Conservation (phyloP, 2,888 invertebrate species). For the Pollenia griseotomentosa region DNA sequence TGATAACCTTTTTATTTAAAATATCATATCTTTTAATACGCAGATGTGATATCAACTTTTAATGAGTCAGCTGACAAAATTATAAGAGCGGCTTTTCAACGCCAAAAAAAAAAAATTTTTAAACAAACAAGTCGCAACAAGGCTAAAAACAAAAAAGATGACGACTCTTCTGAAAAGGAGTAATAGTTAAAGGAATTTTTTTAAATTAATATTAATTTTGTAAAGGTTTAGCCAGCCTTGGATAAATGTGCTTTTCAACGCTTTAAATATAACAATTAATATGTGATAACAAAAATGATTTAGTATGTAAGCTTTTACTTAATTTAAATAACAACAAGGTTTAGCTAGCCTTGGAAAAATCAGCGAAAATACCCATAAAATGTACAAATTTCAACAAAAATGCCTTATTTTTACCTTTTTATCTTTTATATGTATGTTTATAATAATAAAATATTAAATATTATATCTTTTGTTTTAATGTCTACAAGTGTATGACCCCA, state of each 20-base stretch:
- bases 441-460: constrained; percentile 29
- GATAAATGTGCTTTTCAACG: constrained; percentile 5
- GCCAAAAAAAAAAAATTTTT: constrained; percentile 33
- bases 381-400: not conserved
- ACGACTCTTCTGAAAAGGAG: constrained; percentile 19
- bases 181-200: constrained; percentile 3
- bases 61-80: constrained; percentile 29
- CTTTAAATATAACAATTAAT: not conserved
- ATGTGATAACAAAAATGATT: not conserved
- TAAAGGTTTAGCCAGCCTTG: not conserved
- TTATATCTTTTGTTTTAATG: constrained; percentile 2
- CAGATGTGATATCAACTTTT: constrained; percentile 51
- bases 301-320: not conserved
- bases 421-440: not conserved
- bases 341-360: constrained; percentile 14
- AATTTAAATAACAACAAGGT: constrained; percentile 14
- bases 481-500: constrained; percentile 9
- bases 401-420: not conserved
- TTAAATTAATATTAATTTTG: not conserved
- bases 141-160: constrained; percentile 24
- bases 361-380: not conserved
- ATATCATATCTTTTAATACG: constrained; percentile 8
- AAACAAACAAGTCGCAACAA: constrained; percentile 51
- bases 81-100: constrained; percentile 19
- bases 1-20: not conserved